phyloP scores from a whole-genome alignment of 2,888 invertebrate genomes.

The Acanthoscelides obtectus region DNA sequence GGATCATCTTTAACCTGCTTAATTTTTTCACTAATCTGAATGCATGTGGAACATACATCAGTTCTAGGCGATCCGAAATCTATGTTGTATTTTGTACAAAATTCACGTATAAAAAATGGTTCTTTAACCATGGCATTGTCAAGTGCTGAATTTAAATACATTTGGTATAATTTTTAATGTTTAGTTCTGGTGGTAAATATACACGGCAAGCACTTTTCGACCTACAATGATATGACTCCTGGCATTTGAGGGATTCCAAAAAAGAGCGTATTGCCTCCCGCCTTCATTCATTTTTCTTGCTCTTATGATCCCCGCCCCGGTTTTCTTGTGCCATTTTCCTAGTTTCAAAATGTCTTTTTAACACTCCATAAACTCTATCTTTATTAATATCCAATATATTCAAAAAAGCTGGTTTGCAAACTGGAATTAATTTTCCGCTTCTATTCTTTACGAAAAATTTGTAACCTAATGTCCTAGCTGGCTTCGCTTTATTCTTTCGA shows the following conservation, averaged over 20 bases:
- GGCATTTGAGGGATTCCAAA: not conserved
- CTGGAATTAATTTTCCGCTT: too few species aligned
- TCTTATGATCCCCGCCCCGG: too few species aligned
- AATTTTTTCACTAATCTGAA: conserved; percentile 2
- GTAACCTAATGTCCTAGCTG: too few species aligned
- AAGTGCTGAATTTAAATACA: not conserved
- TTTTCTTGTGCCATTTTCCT: too few species aligned
- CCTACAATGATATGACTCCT: conserved; percentile 5
- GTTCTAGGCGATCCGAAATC: conserved; percentile 8
- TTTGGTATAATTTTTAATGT: conserved; percentile 5
- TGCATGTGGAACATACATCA: conserved; percentile 9
- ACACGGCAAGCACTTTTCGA: conserved; percentile 1
- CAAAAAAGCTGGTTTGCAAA: too few species aligned
- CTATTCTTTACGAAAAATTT: too few species aligned
- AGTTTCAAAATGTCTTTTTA: too few species aligned
- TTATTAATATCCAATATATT: too few species aligned
- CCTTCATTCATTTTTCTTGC: too few species aligned
- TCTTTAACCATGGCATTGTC: not conserved
- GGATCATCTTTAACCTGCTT: not conserved
- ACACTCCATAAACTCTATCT: too few species aligned
- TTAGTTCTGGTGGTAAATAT: conserved; percentile 3
- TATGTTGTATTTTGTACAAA: conserved; percentile 8
- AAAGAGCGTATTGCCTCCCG: not conserved
- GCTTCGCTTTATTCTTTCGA: too few species aligned
- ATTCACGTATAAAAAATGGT: conserved; percentile 3